Conservation (phyloP, 2,113 vertebrate genomes). For the Eulemur rufifrons region DNA sequence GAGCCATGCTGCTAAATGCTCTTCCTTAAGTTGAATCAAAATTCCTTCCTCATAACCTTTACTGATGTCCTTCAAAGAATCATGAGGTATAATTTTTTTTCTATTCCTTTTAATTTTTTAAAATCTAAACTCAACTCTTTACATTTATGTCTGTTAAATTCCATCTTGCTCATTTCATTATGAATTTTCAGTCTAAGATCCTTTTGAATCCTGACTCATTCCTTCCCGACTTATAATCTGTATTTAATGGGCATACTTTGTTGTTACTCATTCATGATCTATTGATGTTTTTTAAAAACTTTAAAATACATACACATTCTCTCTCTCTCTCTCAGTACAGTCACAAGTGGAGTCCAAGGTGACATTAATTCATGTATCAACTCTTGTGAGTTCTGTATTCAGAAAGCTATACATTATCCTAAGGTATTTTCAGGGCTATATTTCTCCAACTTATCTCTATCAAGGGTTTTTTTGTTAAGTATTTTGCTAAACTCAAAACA, state of each 20-base stretch:
- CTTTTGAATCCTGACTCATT: neutral
- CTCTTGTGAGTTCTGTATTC: neutral
- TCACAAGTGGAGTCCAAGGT: neutral
- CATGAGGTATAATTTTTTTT: neutral
- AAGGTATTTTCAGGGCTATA: neutral
- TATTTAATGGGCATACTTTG: neutral
- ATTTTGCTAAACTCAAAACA: neutral
- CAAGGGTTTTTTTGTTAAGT: neutral
- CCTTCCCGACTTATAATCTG: neutral
- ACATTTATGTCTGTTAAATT: neutral
- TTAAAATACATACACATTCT: neutral
- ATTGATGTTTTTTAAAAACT: neutral
- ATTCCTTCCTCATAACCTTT: neutral
- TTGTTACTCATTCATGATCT: neutral
- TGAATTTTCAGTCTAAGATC: neutral
- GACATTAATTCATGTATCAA: neutral
- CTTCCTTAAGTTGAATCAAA: neutral
- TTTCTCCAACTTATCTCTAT: neutral
- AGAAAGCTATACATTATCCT: neutral
- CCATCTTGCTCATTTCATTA: neutral
- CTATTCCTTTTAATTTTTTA: conserved; percentile 3
- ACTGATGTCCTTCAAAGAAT: neutral
- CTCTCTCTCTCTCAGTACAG: neutral
- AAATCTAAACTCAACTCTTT: neutral
- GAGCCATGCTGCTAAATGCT: neutral